Evolutionary conservation across 2,888 invertebrate species (phyloP), one percentile per base, ranked within the genome.

Genomic region (Eumacrocentrus americanus): DNA sequence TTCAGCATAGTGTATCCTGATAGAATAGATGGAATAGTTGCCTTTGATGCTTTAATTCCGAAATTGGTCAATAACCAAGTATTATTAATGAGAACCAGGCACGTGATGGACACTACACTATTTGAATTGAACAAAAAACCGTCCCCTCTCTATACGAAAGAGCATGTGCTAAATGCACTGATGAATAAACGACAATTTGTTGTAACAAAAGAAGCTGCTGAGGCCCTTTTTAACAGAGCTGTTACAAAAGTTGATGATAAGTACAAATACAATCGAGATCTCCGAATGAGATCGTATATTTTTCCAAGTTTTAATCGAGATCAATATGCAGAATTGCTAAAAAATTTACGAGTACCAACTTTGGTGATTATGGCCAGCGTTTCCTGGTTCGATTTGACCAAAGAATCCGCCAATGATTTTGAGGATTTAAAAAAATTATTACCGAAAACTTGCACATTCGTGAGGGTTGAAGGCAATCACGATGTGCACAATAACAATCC

Each of bases 401-500:
- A 37, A 11, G 58, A 50, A 5, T 3, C 12, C 4, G 1, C 12
- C 0, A 5, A 3, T 4, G 2, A 5, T 2, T 53, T 18, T 12
- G 29, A 63, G 4, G 14, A 9, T 40, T 3, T 42, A 6, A 54
- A 55, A 44, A 22, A 54, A 20, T 3, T 20, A 9, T 20, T 37
- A 37, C 67, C 23, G 6, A 1, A 20, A 3, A 64, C 73, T 57
- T 71, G 77, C 58, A 64, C 38, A 2, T 58, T 78, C 63, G 57
- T 72, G 67, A 1, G 80, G 1, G 83, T 88, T 0, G 76, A 82
- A 0, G 89, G 88, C 0, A 80, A 82, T 37, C 89, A 89, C 64
- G 87, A 89, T 67, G 84, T 88, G 0, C 89, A 89, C 72, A 83
- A 85, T 40, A 85, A 84, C 5, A 71, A 83, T 65, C 88, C 89